Percentiles rank a stretch among this genome's conserved stretches.
Evolutionary conservation across 1,140 invertebrate species (phyloP).

Genomic region (Drosophila takahashii): DNA sequence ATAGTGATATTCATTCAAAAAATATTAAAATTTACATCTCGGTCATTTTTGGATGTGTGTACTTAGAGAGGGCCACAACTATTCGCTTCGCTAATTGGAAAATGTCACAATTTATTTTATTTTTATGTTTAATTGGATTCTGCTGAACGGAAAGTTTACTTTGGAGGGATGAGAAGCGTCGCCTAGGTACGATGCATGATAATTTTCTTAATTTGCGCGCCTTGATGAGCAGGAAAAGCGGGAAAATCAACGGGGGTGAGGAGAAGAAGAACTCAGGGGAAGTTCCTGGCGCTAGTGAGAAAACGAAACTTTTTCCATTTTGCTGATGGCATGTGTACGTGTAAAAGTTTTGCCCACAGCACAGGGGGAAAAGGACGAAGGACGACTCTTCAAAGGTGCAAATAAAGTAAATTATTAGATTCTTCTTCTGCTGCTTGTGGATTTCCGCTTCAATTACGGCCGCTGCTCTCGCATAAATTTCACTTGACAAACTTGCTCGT

Average conservation of each 20-base stretch:
- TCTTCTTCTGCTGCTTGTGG: conserved; percentile 66
- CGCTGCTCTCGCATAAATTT: conserved; percentile 77
- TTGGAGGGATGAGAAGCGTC: conserved; percentile 2
- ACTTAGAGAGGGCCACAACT: conserved; percentile 21
- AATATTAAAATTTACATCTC: too few relatives aligned
- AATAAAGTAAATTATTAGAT: conserved; percentile 83
- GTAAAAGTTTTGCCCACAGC: conserved; percentile 68
- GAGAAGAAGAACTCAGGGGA: not conserved
- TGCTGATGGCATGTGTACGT: conserved; percentile 80
- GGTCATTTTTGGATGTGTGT: not conserved
- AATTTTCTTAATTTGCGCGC: conserved; percentile 80
- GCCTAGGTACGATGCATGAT: conserved; percentile 75
- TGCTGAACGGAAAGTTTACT: conserved; percentile 46
- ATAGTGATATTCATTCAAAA: too few relatives aligned
- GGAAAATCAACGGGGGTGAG: not conserved
- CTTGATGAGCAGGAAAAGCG: conserved; percentile 65
- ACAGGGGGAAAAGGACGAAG: conserved; percentile 27
- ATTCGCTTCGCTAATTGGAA: conserved; percentile 76
- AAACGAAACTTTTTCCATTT: conserved; percentile 79
- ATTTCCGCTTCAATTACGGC: conserved; percentile 79
- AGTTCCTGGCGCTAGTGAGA: conserved; percentile 13
- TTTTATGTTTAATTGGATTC: conserved; percentile 83
- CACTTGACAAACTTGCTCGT: conserved; percentile 76
- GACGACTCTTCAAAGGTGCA: conserved; percentile 76
- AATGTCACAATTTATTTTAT: conserved; percentile 82